Base-by-base conservation (phyloP, 1,140 invertebrate genomes). In the Eufriesea mexicana region DNA sequence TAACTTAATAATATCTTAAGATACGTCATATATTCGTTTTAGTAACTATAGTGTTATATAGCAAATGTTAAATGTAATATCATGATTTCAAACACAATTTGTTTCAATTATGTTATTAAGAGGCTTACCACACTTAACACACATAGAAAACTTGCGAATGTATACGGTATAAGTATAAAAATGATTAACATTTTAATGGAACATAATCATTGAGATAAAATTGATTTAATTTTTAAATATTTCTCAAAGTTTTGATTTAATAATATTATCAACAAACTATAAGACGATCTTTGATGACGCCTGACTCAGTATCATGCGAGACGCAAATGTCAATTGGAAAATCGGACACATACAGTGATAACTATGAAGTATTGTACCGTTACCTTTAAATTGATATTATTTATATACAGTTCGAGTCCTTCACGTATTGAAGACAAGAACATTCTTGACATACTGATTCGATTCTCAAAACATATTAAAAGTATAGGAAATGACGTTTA, bases 311-410 rank as follows among this genome's bases (percentile, higher is more conserved):
- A 75, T 75, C 23, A 49, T 79, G 70, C 67, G 79, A 62, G 74
- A 74, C 80, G 86, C 87, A 87, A 91, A 91, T 92, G 89, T 91
- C 89, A 92, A 93, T 91, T 93, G 90, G 89, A 92, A 92, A 92
- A 92, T 92, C 87, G 90, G 89, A 84, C 91, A 90, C 91, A 88
- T 89, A 91, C 84, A 89, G 84, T 88, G 80, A 73, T 51, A 66
- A 55, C 10, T 14, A 12, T 14, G 16, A 55, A 35, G 16, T 61
- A 57, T 35, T 45, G 18, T 54, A 20, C 51, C 62, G 81, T 77
- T 89, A 70, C 75, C 49, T 64, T 78, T 71, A 61, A 84, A 74
- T 61, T 81, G 54, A 68, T 70, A 68, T 59, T 84, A 86, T 87
- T 87, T 87, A 81, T 75, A 79, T 76, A 76, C 73, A 82, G 45